Base-by-base conservation (phyloP, 2,888 invertebrate genomes). In the Parapristionchus giblindavisi region DNA sequence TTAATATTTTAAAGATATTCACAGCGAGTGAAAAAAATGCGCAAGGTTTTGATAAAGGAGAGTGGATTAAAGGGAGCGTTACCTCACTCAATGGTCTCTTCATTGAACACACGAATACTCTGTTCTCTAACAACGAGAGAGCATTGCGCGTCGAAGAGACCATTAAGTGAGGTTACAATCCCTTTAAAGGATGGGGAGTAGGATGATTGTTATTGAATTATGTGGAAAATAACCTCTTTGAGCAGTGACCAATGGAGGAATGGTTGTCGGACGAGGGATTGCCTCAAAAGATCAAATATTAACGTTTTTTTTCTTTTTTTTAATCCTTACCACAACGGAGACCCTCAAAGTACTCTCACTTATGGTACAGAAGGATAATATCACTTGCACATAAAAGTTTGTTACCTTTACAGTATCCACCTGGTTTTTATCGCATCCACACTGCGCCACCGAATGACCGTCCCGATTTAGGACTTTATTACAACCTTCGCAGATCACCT, bases 391-490 rank as follows among this genome's bases (percentile, higher is more conserved):
- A 14, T 43, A 43, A 8, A 8, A 17, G 11, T 17, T 17, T 8
- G 11, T 43, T 17, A 17, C 43, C 17, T 8, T 17, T 43, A 43
- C 40, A 8, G 65, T 8, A n/a, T 8, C 34, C 5, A 27, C 36
- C 61, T 29, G 61, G 65, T 38, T 11, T 14, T 43, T 4, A 40
- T 24, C 21, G 76, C 86, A 86, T 36, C 77, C 75, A 78, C 86
- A 86, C 0, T 56, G 76, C n/a, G 79, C 80, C 11, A 68, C 61
- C 14, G 93, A 93, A 83, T 93, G 93, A 85, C 93, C 93, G 84
- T 94, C 94, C 11, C 93, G 92, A 85, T 93, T 94, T 81, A 94
- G 93, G 2, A 93, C 92, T 11, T 74, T 76, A 24, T 77, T 68
- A 43, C 81, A 81, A 3, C 51, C 68, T 52, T 78, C 77, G 71